Base-by-base conservation (phyloP, 2,113 vertebrate genomes). In the Atherinomorus stipes region DNA sequence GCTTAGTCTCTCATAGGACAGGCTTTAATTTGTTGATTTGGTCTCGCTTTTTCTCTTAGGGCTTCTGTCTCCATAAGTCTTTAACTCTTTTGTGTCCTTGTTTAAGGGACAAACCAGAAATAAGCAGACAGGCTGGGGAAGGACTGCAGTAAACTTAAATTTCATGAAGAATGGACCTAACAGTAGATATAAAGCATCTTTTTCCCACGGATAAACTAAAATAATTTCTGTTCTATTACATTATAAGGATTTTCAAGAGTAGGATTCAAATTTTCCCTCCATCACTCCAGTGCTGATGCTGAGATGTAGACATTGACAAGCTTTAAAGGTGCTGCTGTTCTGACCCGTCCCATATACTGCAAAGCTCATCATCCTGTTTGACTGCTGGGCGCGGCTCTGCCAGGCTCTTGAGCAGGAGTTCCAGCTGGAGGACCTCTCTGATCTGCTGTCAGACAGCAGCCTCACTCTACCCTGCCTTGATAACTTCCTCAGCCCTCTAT, bases 1-100 rank as follows among this genome's bases (percentile, higher is more conserved):
- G 86, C 90, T 93, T 92, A 92, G 84, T 61, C 90, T 90, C 90
- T 92, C 90, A 81, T 75, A 88, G 89, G 85, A 90, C 79, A 70
- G 79, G 71, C 85, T 88, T 90, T 92, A 74, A 91, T 93, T 91
- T 91, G 90, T 91, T 90, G 87, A 88, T 92, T 89, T 89, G 81
- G 85, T 83, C 84, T 90, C 53, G 59, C 84, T 76, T 83, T 70
- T 63, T 80, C 86, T 89, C 89, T 49, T 63, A 61, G 71, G 89
- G 77, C 70, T 82, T 78, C 76, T 86, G 50, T 62, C 76, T 71
- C 50, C 42, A 72, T 61, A 83, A 83, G 64, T 86, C 69, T 76
- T 91, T 88, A 85, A 87, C 85, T 62, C 76, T 25, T 83, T 58
- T 61, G n/a, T 80, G 60, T 74, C 65, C 69, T 78, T 85, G 31